Conservation (phyloP, 2,797 vertebrate species). For the Halcyon chelicuti region DNA sequence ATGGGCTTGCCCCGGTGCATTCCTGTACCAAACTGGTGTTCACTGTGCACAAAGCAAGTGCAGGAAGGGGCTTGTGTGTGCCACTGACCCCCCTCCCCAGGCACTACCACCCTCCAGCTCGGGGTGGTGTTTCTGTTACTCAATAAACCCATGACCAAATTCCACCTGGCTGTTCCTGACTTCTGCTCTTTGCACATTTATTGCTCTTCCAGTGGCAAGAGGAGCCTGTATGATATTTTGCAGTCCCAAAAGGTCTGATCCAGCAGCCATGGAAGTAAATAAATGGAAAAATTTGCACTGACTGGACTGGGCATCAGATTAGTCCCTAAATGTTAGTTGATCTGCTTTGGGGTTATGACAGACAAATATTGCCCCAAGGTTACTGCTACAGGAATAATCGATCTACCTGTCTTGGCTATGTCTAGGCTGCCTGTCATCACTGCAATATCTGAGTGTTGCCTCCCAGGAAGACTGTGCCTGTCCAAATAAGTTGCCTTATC, state of each 20-base stretch:
- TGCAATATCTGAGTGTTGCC: constrained; percentile 5
- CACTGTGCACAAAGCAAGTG: not conserved
- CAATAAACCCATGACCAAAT: not conserved
- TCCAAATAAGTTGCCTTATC: constrained; percentile 53
- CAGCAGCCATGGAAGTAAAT: constrained; percentile 52
- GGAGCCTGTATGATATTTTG: constrained; percentile 33
- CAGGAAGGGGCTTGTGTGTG: not conserved
- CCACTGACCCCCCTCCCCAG: not conserved
- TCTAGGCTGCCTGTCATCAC: constrained; percentile 47
- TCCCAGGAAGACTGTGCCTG: constrained; percentile 16
- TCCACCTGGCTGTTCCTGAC: not conserved
- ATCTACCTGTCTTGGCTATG: constrained; percentile 50
- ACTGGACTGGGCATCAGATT: constrained; percentile 44
- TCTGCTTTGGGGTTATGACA: constrained; percentile 69
- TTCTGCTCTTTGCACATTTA: constrained; percentile 24
- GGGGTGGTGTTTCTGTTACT: not conserved
- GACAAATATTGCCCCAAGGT: constrained; percentile 72
- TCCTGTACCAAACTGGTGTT: not conserved
- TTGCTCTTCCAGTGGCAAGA: not conserved
- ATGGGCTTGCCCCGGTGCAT: not conserved
- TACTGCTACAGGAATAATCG: constrained; percentile 63
- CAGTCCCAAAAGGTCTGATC: constrained; percentile 55
- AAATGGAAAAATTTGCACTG: constrained; percentile 60
- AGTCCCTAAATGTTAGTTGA: constrained; percentile 67
- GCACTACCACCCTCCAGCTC: not conserved